Percentiles rank a stretch among this genome's conserved stretches.
Evolutionary conservation across 2,888 invertebrate species (phyloP).

Genomic region (Andrena praecox): DNA sequence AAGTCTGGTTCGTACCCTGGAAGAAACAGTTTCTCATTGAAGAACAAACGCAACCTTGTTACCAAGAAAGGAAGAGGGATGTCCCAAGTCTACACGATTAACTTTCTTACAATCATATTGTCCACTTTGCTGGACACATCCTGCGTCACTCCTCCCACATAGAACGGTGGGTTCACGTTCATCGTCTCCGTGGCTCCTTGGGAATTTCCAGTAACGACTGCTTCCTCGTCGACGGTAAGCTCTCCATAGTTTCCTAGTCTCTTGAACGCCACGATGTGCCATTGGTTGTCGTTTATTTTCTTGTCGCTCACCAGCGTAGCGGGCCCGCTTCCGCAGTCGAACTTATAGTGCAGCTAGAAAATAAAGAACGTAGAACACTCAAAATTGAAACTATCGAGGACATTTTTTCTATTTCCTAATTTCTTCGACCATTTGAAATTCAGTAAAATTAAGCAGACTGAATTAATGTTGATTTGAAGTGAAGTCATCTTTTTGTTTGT

Average conservation of each 20-base stretch:
- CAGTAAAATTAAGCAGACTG: no score
- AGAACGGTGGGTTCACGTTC: slow-evolving; percentile 90
- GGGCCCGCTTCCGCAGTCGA: slow-evolving; percentile 90
- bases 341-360: slow-evolving; percentile 88
- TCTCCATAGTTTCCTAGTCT: slow-evolving; percentile 88
- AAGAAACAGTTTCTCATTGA: background rate
- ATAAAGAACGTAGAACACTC: background rate
- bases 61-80: background rate
- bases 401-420: no score
- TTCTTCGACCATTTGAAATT: no score
- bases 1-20: slow-evolving; percentile 88
- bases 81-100: background rate
- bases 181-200: slow-evolving; percentile 86
- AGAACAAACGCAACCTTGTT: no score
- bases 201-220: slow-evolving; percentile 86
- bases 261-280: slow-evolving; percentile 92
- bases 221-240: slow-evolving; percentile 89
- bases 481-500: no score
- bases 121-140: slow-evolving; percentile 84
- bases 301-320: slow-evolving; percentile 87
- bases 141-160: slow-evolving; percentile 92
- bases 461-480: no score
- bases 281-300: slow-evolving; percentile 90
- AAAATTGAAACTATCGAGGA: no score
- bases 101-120: slow-evolving; percentile 74